phyloP scores from a whole-genome alignment of 2,113 vertebrate genomes.

The Laticauda laticaudata region DNA sequence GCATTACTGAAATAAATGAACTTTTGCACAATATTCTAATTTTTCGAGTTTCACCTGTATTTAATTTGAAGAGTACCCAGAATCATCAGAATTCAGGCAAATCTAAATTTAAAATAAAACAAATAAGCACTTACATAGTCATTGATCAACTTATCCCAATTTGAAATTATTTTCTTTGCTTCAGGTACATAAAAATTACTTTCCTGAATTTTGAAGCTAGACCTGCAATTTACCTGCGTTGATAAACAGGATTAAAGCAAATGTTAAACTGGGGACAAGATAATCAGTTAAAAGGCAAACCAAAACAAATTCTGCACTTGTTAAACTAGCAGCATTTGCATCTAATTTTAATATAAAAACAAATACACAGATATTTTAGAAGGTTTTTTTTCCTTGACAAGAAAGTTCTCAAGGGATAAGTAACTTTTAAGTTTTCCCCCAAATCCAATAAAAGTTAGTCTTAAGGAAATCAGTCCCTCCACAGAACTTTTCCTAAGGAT shows the following conservation, averaged over 20 bases:
- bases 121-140: constrained; percentile 42
- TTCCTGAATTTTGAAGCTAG: constrained; percentile 37
- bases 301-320: not conserved
- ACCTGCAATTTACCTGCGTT: constrained; percentile 60
- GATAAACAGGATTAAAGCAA: not conserved
- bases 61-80: not conserved
- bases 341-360: not conserved
- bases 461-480: not conserved
- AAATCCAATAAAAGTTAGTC: not conserved
- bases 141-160: rapidly evolving
- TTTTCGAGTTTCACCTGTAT: not conserved
- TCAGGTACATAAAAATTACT: constrained; percentile 39
- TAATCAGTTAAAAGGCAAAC: not conserved
- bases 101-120: not conserved
- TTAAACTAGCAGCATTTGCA: not conserved
- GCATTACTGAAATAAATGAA: no score
- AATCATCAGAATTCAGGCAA: not conserved
- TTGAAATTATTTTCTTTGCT: rapidly evolving
- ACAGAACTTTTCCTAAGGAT: not conserved
- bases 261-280: not conserved
- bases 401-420: not conserved
- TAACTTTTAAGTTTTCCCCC: not conserved
- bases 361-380: not conserved
- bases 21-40: no score
- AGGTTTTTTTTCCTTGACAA: not conserved